Evolutionary conservation across 2,113 vertebrate species (phyloP), one percentile per base, ranked within the genome.

Genomic region (Lontra canadensis): DNA sequence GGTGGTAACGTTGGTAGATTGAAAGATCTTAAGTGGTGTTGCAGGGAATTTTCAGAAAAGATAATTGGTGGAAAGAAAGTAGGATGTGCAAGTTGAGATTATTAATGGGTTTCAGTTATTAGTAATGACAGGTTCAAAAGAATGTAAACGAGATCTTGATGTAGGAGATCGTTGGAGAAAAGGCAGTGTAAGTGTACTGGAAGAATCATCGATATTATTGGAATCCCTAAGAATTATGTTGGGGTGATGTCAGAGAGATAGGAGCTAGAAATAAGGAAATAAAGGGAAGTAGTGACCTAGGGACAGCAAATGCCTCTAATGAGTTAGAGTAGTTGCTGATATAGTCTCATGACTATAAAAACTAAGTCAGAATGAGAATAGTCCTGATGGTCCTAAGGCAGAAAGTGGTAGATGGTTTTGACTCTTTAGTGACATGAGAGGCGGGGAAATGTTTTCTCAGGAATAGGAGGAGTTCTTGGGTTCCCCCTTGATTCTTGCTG

Each of bases 221-320:
- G 57, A 78, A 55, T 94, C 67, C 57, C 59, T 86, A 78, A 90
- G 74, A 85, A 85, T 94, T 80, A 52, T 88, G 55, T n/a, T 78
- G 52, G 34, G 42, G 1, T 76, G 65, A 42, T 80, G 31, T 85
- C 11, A 88, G 88, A 89, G 42, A 93, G 73, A 52, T 17, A 76
- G 15, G 63, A 95, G 52, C 39, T 93, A 85, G 80, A 73, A 93
- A 73, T 88, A 88, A 94, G 65, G 21, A 79, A 84, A 79, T 63
- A 92, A 74, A 90, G 44, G 31, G 47, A 65, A 82, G 13, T 76
- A 61, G 34, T 82, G 81, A 94, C 31, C 36, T 87, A 65, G 29
- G 17, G 57, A 12, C 15, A 67, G 21, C 39, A 87, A 65, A 92
- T 65, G 20, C 25, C 65, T 47, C 0, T 10, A 15, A 44, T 85